phyloP scores from a whole-genome alignment of 1,140 invertebrate genomes.

The Drosophila melanogaster region Release_6_plus_ISO1_MT NT_033779.5:14183001-14183500 shows the following conservation, averaged over 20 bases:
- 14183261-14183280: slow-evolving; percentile 78
- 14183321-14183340: slow-evolving; percentile 24
- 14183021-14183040: slow-evolving; percentile 51
- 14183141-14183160: slow-evolving; percentile 56
- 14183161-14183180: slow-evolving; percentile 28
- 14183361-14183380: slow-evolving; percentile 71
- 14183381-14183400: slow-evolving; percentile 74
- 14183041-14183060: slow-evolving; percentile 28
- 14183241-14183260: slow-evolving; percentile 45
- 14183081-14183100: slow-evolving; percentile 23
- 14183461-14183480: slow-evolving; percentile 52
- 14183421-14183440: slow-evolving; percentile 5
- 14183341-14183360: slow-evolving; percentile 32
- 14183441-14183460: slow-evolving; percentile 58
- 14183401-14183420: slow-evolving; percentile 69
- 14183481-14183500: slow-evolving; percentile 50
- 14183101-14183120: slow-evolving; percentile 60
- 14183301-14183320: slow-evolving; percentile 52
- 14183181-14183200: slow-evolving; percentile 73
- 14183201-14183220: slow-evolving; percentile 44
- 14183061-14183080: slow-evolving; percentile 1
- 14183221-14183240: slow-evolving; percentile 32
- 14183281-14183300: slow-evolving; percentile 57
- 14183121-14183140: slow-evolving; percentile 60
- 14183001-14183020: slow-evolving; percentile 81